Evolutionary conservation across 2,888 invertebrate genomes (phyloP), one percentile per base, ranked within the genome.

Genomic region (Gymnocheta viridis): DNA sequence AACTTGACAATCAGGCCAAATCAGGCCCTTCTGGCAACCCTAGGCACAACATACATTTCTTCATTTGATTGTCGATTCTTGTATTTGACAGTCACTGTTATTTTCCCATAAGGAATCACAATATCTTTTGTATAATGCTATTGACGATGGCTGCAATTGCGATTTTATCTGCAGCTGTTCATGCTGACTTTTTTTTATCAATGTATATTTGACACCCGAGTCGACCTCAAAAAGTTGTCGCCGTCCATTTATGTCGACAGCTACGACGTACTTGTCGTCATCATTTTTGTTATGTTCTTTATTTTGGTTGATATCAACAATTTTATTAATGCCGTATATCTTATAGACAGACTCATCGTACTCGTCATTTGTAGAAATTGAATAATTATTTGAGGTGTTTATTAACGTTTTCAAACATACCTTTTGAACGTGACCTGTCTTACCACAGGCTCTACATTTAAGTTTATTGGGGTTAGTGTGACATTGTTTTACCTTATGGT

Each of bases 211-310:
- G 9, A 58, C 32, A 1, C 58, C 58, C 2, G 80, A 73, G 66
- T 66, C 80, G 6, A 80, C 74, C 17, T 81, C 73, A 81, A 73
- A 81, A 14, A 58, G 51, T 35, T 73, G 73, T 41, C 60, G 58
- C 9, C 72, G 35, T 47, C 66, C 56, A 41, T 81, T 69, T 62
- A 74, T 74, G 41, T 62, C 47, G 24, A 81, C 69, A 7, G 54
- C 22, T 51, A 69, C 74, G 9, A 51, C 29, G 17, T 17, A 19
- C 0, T 47, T 47, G 12, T 47, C 47, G 2, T 9, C 58, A 58
- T 35, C 58, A n/a, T 12, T 58, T 19, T 32, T 49, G 22, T 22
- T 73, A 47, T 38, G 2, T 38, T 38, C 38, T 38, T 38, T 4
- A n/a, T n/a, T 47, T 4, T 19, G 19, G 2, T 47, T 19, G 7